Percentiles rank a stretch among this genome's conserved stretches.
phyloP scores from a whole-genome alignment of 2,797 vertebrate species.

The Garrulus glandarius region DNA sequence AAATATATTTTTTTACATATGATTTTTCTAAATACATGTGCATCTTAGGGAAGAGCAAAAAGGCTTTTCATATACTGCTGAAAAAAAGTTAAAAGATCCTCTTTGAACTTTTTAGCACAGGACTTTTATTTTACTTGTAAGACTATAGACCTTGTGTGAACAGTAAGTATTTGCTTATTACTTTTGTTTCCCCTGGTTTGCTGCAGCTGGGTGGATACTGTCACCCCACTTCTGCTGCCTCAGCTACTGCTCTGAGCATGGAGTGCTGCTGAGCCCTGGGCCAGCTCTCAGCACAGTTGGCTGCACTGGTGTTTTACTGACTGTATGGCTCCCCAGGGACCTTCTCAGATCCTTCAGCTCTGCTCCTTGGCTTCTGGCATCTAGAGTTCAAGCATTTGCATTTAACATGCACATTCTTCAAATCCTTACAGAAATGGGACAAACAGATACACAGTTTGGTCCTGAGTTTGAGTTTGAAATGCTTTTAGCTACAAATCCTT shows the following conservation, averaged over 20 bases:
- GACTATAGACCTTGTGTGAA: background rate
- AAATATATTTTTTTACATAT: background rate
- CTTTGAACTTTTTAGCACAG: background rate
- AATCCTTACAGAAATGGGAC: background rate
- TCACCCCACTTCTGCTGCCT: background rate
- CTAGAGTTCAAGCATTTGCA: background rate
- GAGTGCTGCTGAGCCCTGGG: background rate
- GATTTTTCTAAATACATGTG: background rate
- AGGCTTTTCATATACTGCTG: background rate
- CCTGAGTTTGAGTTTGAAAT: background rate
- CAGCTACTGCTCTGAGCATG: background rate
- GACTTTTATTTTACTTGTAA: background rate
- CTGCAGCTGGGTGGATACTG: background rate
- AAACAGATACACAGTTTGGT: background rate
- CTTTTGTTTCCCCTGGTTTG: background rate
- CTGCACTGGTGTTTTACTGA: background rate
- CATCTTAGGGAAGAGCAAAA: background rate
- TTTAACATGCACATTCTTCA: background rate
- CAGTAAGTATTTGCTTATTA: background rate
- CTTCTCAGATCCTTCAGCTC: background rate
- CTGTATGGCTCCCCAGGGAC: background rate
- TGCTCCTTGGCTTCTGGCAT: background rate
- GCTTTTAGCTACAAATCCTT: constrained; percentile 4
- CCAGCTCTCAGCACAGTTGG: background rate
- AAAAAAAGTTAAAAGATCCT: background rate